Base-by-base conservation (phyloP, 1,140 invertebrate genomes). In the Drosophila littoralis region DNA sequence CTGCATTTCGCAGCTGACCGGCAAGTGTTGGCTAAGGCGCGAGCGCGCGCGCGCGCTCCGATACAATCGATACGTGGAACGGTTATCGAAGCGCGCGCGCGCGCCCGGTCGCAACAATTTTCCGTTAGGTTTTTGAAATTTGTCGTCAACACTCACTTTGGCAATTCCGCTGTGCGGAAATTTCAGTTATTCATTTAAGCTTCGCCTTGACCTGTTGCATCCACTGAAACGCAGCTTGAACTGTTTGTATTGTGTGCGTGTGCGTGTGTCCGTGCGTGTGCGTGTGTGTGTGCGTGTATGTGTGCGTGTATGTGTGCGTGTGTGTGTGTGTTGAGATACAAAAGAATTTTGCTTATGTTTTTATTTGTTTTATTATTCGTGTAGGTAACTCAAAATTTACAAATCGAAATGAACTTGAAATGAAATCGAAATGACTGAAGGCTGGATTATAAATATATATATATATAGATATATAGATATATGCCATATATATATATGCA, bases 331-430 rank as follows among this genome's bases (percentile, higher is more conserved):
- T 28, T 28, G 22, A 28, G 22, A 43, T 52, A 51, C 36, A 51
- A 36, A 6, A 48, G 17, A 55, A 61, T 55, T 60, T 74, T 22
- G 57, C 12, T 42, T 28, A 45, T 55, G 45, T 61, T 51, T 60
- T 64, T 33, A 45, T 61, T 55, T 68, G 33, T 40, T 67, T 48
- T 48, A 57, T 57, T 40, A 57, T 57, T 40, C 58, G 51, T 58
- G 58, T 45, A n/a, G 22, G 12, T 55, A 35, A 71, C 73, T 75
- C 55, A 65, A 75, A 76, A 76, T 60, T 73, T 73, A 45, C 61
- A 60, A 67, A 76, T 76, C 74, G 50, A 76, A 76, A 76, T 61
- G 43, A 73, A 38, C 61, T 40, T 48, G 36, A 76, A 73, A 60
- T 57, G 13, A 66, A 66, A 66, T 55, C 55, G 50, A 73, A 76